Evolutionary conservation across 2,797 vertebrate genomes (phyloP), one percentile per base, ranked within the genome.

Genomic region (Epinephelus malabaricus): DNA sequence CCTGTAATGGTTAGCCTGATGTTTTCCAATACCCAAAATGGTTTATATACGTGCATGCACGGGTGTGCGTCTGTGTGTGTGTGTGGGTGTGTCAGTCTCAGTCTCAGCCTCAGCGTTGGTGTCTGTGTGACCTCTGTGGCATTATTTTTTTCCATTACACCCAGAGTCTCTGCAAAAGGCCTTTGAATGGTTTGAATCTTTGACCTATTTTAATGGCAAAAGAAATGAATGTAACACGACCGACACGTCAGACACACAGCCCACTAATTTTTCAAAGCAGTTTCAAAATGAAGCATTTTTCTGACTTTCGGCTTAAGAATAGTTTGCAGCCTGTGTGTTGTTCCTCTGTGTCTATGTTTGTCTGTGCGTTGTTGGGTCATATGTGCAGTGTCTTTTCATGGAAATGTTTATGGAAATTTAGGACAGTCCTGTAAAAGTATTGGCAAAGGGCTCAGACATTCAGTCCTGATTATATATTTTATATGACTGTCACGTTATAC

Each of bases 241-340:
- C 56, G 65, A 73, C 12, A 23, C 66, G 51, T 76, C 73, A 63
- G 45, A 65, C 45, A 60, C 46, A 10, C 69, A 80, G 49, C 69
- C 75, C 63, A 82, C 72, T 13, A 6, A 15, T 43, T 30, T 71
- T 67, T 84, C 34, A 45, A 70, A 73, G 74, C 75, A 58, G 65
- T 88, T 91, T 88, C 69, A 88, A 71, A 83, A 87, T 89, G 73
- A 92, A 53, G 21, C 19, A 17, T 65, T 88, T 86, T 69, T 75
- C 51, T 51, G n/a, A 45, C 59, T 40, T 19, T 25, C 0, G 7
- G 6, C 23, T 81, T 73, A 65, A 79, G 79, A 76, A 78, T 81
- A 85, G 80, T 67, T 45, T 65, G 73, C 23, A 38, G 55, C 27
- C 11, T 49, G 19, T 38, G 60, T 49, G 12, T 59, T 54, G 18